Base-by-base conservation (phyloP, 2,888 invertebrate species). In the Pristionchus japonicus region DNA sequence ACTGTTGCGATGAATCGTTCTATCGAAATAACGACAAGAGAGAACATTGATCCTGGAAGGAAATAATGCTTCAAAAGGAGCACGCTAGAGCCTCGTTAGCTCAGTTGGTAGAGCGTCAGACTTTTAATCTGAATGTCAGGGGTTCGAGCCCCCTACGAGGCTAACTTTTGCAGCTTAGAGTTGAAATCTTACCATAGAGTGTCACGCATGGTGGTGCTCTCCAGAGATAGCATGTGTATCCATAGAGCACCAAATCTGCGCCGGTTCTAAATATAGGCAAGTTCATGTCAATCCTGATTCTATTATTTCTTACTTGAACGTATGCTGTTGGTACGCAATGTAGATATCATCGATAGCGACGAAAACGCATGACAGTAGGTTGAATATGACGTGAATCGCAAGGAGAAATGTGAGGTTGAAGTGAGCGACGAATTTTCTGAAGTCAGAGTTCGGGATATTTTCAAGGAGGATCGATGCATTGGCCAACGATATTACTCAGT, bases 341-440 rank as follows among this genome's bases (percentile, higher is more conserved):
- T 52, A 83, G 34, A 34, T 34, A n/a, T 83, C 82, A 11, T 83
- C 52, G 37, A 52, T 52, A 2, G 82, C 82, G 1, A 83, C 82
- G 31, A 83, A 83, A 34, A 52, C 0, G 23, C 82, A 83, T 4
- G 82, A 34, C 1, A 83, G 34, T 13, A 83, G 27, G 23, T 83
- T 83, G 52, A 83, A 83, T 6, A 49, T 23, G 52, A 83, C 52
- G 31, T 83, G 82, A 31, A 83, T 83, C 11, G 43, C 23, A 20
- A 83, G 52, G 0, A 83, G 82, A 6, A 83, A 37, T 7, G 52
- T 49, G 52, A 83, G 82, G 27, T 83, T 83, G 82, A 83, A 83
- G 37, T 83, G 82, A 34, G 82, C 82, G 9, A 83, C 82, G 52
- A 83, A 83, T 52, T 83, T 83, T 23, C 82, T 83, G 82, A 49